Conservation (phyloP, 2,888 invertebrate species). For the Argyra leucocephala region DNA sequence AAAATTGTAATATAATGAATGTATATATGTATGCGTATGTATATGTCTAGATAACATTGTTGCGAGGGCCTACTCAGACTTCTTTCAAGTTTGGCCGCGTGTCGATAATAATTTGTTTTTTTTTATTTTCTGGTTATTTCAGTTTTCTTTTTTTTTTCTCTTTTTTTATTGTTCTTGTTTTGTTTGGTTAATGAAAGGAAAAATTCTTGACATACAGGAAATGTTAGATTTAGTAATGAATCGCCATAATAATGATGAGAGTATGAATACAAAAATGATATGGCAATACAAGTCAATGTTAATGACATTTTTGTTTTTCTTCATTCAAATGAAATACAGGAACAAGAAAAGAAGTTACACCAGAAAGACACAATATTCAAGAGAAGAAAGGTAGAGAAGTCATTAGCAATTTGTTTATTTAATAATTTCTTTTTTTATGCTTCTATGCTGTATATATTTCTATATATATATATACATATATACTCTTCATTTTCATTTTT, state of each 20-base stretch:
- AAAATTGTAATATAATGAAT: no score
- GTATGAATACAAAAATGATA: neutral
- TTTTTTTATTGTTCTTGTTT: neutral
- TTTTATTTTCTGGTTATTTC: no score
- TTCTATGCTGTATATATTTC: no score
- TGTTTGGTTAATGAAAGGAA: neutral
- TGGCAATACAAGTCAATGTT: conserved; percentile 6
- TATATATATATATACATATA: no score
- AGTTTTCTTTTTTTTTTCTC: neutral
- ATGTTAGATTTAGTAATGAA: neutral
- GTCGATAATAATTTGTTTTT: neutral
- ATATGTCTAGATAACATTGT: no score
- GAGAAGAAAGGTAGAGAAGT: neutral
- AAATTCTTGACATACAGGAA: conserved; percentile 1
- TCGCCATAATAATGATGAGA: neutral
- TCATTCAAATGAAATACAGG: neutral
- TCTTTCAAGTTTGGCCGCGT: neutral
- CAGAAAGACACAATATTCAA: neutral
- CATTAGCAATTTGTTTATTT: neutral
- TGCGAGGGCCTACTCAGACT: no score
- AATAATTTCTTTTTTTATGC: neutral
- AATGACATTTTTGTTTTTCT: neutral
- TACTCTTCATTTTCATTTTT: no score
- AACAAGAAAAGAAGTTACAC: neutral
- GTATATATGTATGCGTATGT: no score